These are phyloP conservation scores for Pristionchus exspectatus DNA, from an alignment of 2,888 invertebrate genomes.

Conservation along the genomic window DNA sequence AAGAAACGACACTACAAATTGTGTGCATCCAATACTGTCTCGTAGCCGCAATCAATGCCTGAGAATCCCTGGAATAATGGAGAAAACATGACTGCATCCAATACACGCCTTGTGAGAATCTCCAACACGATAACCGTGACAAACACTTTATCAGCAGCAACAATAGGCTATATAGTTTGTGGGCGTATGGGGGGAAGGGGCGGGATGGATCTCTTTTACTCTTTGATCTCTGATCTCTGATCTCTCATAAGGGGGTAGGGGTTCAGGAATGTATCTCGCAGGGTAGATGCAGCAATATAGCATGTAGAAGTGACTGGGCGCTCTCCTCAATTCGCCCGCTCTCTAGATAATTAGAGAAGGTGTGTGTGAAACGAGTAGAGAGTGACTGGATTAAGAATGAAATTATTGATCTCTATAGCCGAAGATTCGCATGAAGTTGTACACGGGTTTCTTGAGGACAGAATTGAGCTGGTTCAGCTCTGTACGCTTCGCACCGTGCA, in stretches of 20 bases:
- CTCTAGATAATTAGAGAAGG: neutral
- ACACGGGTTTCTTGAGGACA: constrained; percentile 55
- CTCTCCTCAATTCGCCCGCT: no score
- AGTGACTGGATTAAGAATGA: neutral
- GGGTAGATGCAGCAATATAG: neutral
- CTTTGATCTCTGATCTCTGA: constrained; percentile 34
- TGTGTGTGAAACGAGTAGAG: neutral
- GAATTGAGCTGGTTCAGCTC: constrained; percentile 47
- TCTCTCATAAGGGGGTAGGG: neutral
- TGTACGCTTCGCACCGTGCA: constrained; percentile 6
- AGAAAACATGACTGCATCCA: no score
- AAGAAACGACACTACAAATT: no score
- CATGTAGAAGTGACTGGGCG: no score
- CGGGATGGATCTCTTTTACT: neutral
- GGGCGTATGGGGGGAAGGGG: neutral
- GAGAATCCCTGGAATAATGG: neutral
- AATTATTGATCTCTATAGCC: constrained; percentile 17
- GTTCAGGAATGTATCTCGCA: neutral
- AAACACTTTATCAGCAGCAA: neutral
- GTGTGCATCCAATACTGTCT: no score
- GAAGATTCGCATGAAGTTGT: constrained; percentile 45
- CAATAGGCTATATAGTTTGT: neutral
- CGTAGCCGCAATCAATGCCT: neutral
- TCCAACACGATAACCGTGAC: neutral
- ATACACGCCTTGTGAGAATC: no score